Conservation (phyloP, 2,113 vertebrate species). For the Caranx ignobilis region DNA sequence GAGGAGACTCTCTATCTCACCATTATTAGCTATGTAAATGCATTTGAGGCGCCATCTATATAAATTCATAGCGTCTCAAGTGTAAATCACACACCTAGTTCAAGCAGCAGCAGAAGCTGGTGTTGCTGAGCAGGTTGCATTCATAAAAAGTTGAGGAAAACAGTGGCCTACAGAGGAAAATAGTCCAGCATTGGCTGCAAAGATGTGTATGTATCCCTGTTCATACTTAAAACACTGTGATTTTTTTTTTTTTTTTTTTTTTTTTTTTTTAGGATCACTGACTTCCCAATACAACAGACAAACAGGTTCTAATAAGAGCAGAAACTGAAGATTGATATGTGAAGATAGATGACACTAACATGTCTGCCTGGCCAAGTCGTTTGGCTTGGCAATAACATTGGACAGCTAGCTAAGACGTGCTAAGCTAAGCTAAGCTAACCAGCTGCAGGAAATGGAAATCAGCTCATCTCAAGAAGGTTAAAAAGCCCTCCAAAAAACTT, state of each 20-base stretch:
- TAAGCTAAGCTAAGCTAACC: background rate
- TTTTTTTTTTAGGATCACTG: background rate
- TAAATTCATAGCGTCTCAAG: background rate
- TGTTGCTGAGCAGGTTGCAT: background rate
- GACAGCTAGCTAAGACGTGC: background rate
- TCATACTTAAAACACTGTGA: background rate
- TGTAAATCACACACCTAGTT: background rate
- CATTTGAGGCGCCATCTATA: background rate
- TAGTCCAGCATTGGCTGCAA: background rate
- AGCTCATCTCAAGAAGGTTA: background rate
- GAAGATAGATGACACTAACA: background rate
- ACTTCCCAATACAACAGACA: background rate
- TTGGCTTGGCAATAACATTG: background rate
- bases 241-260: background rate
- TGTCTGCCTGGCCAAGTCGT: background rate
- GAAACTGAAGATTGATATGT: too few species aligned
- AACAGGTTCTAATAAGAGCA: background rate
- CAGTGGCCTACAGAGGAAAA: background rate
- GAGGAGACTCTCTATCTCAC: conserved; percentile 1
- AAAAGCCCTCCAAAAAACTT: background rate
- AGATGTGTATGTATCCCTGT: background rate
- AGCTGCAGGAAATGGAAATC: background rate
- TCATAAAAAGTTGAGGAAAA: background rate
- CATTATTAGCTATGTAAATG: conserved; percentile 35
- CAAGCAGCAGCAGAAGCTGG: background rate